Percentiles rank a stretch among this genome's conserved stretches.
Evolutionary conservation across 2,113 vertebrate genomes (phyloP).

Genomic region (Plecturocebus donacophilus): DNA sequence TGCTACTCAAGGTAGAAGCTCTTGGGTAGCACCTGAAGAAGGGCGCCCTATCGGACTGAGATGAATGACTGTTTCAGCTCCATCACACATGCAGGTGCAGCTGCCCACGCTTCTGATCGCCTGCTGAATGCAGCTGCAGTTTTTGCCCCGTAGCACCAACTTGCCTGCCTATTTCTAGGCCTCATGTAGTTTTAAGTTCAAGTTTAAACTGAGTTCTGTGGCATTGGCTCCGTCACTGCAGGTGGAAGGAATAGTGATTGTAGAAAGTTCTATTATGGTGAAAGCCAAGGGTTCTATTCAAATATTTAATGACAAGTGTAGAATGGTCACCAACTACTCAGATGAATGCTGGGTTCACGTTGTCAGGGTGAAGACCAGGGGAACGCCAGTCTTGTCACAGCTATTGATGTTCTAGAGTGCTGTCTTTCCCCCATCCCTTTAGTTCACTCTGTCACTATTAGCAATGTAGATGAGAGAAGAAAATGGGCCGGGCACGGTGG

Average conservation of each 20-base stretch:
- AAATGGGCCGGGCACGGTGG: too few species aligned
- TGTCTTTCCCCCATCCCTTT: not conserved
- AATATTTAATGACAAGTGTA: not conserved
- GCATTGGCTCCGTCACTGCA: not conserved
- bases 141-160: not conserved
- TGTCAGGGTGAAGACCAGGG: not conserved
- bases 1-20: too few species aligned
- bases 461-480: not conserved
- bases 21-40: not conserved
- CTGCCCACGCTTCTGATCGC: not conserved
- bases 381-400: not conserved
- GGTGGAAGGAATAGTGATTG: not conserved
- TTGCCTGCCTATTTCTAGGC: not conserved
- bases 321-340: not conserved
- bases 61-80: not conserved
- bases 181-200: not conserved
- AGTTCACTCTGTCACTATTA: not conserved
- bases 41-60: not conserved
- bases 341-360: not conserved
- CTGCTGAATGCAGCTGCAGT: not conserved
- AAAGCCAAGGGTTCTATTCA: not conserved
- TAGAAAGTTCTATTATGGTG: not conserved
- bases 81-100: rapidly evolving
- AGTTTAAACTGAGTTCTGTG: not conserved
- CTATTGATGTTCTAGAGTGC: not conserved